phyloP scores from a whole-genome alignment of 2,888 invertebrate species.

The Camponotus fellah region DNA sequence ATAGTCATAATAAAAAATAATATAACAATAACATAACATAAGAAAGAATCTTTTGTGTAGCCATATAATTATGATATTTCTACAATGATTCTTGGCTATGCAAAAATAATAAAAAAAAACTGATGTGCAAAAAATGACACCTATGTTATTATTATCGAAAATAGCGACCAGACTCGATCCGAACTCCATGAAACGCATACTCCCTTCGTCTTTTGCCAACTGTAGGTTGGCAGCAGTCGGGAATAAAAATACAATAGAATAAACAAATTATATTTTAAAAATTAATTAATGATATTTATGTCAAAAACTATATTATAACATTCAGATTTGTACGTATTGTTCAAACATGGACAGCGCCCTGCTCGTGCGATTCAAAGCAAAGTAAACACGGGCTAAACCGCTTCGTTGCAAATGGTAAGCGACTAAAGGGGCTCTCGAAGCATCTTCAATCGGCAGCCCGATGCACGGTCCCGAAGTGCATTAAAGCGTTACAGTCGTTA shows the following conservation, averaged over 20 bases:
- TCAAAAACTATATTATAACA: constrained; percentile 1
- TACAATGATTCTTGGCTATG: too few species aligned
- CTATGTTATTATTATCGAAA: too few species aligned
- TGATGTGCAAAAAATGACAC: too few species aligned
- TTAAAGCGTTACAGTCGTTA: constrained; percentile 60
- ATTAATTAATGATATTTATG: background rate
- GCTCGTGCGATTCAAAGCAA: constrained; percentile 1
- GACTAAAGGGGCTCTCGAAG: constrained; percentile 50
- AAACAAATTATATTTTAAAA: constrained; percentile 7
- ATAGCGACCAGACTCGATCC: too few species aligned
- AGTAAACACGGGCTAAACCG: constrained; percentile 13
- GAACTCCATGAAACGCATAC: too few species aligned
- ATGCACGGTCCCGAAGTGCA: constrained; percentile 50
- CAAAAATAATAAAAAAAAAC: too few species aligned
- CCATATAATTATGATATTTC: too few species aligned
- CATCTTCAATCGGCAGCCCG: constrained; percentile 54
- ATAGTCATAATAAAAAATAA: too few species aligned
- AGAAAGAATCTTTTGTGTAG: too few species aligned
- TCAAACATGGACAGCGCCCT: background rate
- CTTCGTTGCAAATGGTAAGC: constrained; percentile 41
- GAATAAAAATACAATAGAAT: background rate
- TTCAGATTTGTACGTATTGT: constrained; percentile 32
- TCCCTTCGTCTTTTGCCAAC: too few species aligned
- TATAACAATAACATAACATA: too few species aligned
- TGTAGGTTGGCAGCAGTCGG: too few species aligned